These are phyloP conservation scores for Dione vanillae DNA, from an alignment of 2,888 invertebrate species.

Conservation along the genomic window DNA sequence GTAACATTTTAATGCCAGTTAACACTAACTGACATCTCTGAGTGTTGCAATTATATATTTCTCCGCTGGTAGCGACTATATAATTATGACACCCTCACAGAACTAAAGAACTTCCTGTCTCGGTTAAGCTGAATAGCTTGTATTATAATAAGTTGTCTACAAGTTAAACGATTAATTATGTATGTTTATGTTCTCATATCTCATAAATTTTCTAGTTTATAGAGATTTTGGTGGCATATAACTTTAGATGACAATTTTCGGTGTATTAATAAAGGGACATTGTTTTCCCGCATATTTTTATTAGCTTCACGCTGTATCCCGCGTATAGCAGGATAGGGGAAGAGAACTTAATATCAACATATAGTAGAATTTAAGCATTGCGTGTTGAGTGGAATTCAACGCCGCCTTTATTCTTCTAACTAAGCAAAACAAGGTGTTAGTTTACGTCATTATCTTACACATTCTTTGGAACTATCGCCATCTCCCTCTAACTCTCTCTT, in stretches of 20 bases:
- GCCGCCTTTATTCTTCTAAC: no score
- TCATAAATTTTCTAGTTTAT: background rate
- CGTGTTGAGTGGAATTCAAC: no score
- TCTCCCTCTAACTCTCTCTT: no score
- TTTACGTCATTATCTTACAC: no score
- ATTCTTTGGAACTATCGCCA: no score
- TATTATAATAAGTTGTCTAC: slow-evolving; percentile 2
- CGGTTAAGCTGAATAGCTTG: slow-evolving; percentile 10
- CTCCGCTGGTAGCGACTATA: background rate
- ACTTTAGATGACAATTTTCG: no score
- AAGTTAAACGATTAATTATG: slow-evolving; percentile 7
- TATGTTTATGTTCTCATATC: slow-evolving; percentile 3
- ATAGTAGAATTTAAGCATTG: no score
- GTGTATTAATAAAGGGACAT: no score
- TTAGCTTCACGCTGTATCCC: background rate
- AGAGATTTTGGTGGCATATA: no score
- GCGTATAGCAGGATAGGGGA: background rate
- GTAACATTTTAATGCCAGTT: slow-evolving; percentile 2
- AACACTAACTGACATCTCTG: background rate
- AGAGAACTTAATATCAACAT: no score
- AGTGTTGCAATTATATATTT: background rate
- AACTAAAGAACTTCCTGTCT: slow-evolving; percentile 16
- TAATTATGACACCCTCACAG: slow-evolving; percentile 5
- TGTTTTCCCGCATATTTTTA: background rate
- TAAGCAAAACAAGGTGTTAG: no score